Percentiles rank a stretch among this genome's conserved stretches.
Conservation (phyloP, 2,797 vertebrate species). For the Meriones psammophilus region DNA sequence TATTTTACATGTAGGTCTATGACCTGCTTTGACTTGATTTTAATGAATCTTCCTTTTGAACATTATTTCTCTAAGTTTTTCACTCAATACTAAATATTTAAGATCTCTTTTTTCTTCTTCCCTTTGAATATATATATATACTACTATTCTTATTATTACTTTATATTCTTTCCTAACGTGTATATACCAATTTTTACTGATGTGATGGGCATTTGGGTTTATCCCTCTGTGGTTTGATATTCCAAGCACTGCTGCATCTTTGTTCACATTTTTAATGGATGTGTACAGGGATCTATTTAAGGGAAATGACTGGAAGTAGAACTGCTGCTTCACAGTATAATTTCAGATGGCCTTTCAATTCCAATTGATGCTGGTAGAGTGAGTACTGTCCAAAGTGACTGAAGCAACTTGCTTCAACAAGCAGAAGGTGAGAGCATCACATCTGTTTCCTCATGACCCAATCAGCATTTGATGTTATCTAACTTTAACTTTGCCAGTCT, state of each 20-base stretch:
- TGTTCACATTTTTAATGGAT: not conserved
- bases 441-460: slow-evolving; percentile 9
- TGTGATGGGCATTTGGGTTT: not conserved
- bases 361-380: slow-evolving; percentile 17
- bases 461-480: slow-evolving; percentile 21
- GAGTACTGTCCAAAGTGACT: slow-evolving; percentile 1
- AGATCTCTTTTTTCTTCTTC: not conserved
- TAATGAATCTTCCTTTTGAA: slow-evolving; percentile 11
- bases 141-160: not conserved
- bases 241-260: slow-evolving; percentile 10
- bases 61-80: not conserved
- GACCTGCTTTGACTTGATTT: slow-evolving; percentile 39
- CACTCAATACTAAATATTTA: not conserved
- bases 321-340: not conserved
- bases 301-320: not conserved
- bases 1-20: slow-evolving; percentile 33
- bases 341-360: not conserved
- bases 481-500: slow-evolving; percentile 53
- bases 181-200: slow-evolving; percentile 8
- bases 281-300: not conserved
- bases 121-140: not conserved
- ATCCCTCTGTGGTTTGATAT: not conserved
- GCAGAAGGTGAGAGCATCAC: not conserved
- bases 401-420: not conserved
- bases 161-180: not conserved